Evolutionary conservation across 2,113 vertebrate species (phyloP), one percentile per base, ranked within the genome.

Genomic region (Tringa solitaria): DNA sequence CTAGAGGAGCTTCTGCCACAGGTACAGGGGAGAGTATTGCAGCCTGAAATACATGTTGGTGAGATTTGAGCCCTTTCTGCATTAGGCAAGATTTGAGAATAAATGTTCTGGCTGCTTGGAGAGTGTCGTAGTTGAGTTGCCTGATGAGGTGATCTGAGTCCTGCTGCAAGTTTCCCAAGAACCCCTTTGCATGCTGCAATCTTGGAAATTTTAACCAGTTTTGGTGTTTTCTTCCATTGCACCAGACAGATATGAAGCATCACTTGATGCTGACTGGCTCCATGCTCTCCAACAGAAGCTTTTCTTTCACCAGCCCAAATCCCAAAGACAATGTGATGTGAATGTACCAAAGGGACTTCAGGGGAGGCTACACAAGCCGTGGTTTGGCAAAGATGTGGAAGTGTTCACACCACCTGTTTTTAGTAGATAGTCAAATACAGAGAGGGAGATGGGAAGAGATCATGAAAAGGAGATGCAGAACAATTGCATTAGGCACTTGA

Each of bases 211-310:
- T 61, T 7, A 56, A 35, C 33, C 24, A 28, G 9, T 50, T 83
- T 68, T 5, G 8, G 7, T 72, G 57, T 45, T 45, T 16, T 30
- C 14, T 18, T 32, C 30, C 33, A 2, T 23, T 60, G 39, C 41
- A 3, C 37, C 27, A 20, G 30, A 16, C 11, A 41, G 64, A 37
- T 0, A 3, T 30, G 53, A 48, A 70, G 64, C 33, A 87, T 41
- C 22, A 14, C 30, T 56, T 79, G 23, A 37, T 64, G 35, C 63
- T 50, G 79, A 61, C 48, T 32, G 77, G 72, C 35, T 60, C 15
- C 37, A 14, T 0, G 1, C 17, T 43, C n/a, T 54, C 37, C 4
- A 50, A 4, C 16, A 50, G 37, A 12, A 21, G 11, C 22, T 9
- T 89, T 30, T 41, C 73, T 61, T 77, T 85, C 14, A 53, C 33